A percentile compares a stretch with the other conserved stretches of the same genome.
Evolutionary conservation across 2,113 vertebrate species (phyloP).

Genomic region (Propithecus coquereli): DNA sequence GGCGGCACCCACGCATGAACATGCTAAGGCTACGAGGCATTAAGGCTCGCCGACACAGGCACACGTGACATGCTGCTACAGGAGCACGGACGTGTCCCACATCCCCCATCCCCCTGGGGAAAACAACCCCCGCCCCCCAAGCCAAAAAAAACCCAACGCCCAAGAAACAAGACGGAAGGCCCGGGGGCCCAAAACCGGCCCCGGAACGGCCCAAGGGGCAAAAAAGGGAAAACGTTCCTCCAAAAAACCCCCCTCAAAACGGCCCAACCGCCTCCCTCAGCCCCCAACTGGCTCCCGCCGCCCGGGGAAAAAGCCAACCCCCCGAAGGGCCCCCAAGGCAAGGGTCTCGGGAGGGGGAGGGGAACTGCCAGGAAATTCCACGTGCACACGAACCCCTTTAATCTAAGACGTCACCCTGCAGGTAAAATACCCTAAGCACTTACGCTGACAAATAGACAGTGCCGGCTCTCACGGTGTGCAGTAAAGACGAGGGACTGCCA

Average conservation of each 20-base stretch:
- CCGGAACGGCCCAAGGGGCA: too few relatives aligned
- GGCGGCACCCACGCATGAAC: neutral
- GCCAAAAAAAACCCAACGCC: neutral
- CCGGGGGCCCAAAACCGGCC: accelerated
- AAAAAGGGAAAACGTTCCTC: too few relatives aligned
- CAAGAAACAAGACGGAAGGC: accelerated
- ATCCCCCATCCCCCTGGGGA: too few relatives aligned
- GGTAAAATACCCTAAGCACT: accelerated
- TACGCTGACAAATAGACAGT: accelerated
- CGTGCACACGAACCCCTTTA: neutral
- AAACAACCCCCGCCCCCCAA: too few relatives aligned
- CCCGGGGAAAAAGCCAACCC: accelerated
- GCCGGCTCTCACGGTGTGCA: accelerated
- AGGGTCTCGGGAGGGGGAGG: accelerated
- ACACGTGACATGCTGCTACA: too few relatives aligned
- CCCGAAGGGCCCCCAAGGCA: accelerated
- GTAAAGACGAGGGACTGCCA: accelerated
- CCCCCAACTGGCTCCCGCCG: accelerated
- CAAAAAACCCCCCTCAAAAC: accelerated
- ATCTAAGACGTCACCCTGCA: accelerated
- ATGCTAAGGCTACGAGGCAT: neutral
- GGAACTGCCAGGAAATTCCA: neutral
- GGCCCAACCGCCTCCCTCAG: accelerated
- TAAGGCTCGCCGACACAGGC: neutral
- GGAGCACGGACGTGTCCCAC: too few relatives aligned